Evolutionary conservation across 2,888 invertebrate genomes (phyloP), one percentile per base, ranked within the genome.

Genomic region (Bimastos eiseni): DNA sequence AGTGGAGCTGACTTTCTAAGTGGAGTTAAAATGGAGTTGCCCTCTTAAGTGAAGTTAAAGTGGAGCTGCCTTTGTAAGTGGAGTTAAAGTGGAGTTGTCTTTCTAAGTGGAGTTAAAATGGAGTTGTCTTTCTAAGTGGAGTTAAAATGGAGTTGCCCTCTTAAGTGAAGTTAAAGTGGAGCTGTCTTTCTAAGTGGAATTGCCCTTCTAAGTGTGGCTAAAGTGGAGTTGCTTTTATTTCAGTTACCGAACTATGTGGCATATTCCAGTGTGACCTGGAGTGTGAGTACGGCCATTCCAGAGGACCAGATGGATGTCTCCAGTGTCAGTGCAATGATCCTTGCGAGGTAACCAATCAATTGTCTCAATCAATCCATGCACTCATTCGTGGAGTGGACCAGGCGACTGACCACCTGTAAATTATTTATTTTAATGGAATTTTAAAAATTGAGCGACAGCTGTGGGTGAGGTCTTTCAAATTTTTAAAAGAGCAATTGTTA

Each of bases 311-410:
- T 89, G 92, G 92, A 34, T 92, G 92, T 89, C 91, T 89, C 34
- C 37, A 55, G 83, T 92, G 92, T 89, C 83, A 91, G n/a, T 92
- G 92, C 86, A 37, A 37, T 30, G 91, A 92, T 89, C 91, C 91
- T 15, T 92, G 92, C 88, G 89, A 91, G 89, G 92, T 86, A 86
- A 34, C 3, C 30, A n/a, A n/a, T n/a, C 70, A 30, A n/a, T n/a
- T n/a, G 70, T 30, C n/a, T 70, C 8, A 5, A 70, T 6, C n/a
- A 24, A 49, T 49, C 41, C 49, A 24, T 70, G 17, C 13, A 70
- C 4, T n/a, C 24, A 21, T 21, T 49, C 41, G 24, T 49, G n/a
- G n/a, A n/a, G n/a, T n/a, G n/a, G n/a, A n/a, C n/a, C n/a, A n/a
- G n/a, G n/a, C n/a, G n/a, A n/a, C n/a, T n/a, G n/a, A n/a, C n/a